These are phyloP conservation scores for Nettapus auritus DNA, from an alignment of 2,113 vertebrate species.

Conservation along the genomic window DNA sequence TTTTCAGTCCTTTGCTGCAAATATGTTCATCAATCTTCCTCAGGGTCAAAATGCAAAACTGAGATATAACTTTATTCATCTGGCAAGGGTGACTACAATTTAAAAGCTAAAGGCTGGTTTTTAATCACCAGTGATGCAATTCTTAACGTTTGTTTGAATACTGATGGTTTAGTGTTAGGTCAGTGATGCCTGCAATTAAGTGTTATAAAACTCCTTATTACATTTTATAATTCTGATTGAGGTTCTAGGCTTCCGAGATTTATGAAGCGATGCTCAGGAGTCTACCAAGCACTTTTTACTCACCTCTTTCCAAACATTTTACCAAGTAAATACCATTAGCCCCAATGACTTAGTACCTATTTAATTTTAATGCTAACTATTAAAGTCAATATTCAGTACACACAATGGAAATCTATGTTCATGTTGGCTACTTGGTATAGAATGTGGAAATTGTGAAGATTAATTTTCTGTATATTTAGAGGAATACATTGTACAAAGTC, in stretches of 20 bases:
- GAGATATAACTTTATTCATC: not conserved
- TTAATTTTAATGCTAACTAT: not conserved
- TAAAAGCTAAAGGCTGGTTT: not conserved
- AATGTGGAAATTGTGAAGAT: not conserved
- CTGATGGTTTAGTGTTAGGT: not conserved
- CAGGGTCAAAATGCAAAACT: not conserved
- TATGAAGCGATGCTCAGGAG: not conserved
- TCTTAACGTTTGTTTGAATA: not conserved
- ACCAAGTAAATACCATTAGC: not conserved
- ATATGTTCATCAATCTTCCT: not conserved
- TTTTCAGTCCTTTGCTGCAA: not conserved
- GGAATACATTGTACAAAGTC: not conserved
- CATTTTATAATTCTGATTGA: not conserved
- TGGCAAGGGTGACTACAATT: not conserved
- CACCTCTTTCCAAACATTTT: not conserved
- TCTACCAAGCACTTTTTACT: not conserved
- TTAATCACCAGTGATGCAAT: not conserved
- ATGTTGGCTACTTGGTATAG: not conserved
- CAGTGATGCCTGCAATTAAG: not conserved
- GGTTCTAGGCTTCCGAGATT: not conserved
- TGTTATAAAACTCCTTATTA: not conserved
- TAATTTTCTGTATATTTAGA: not conserved
- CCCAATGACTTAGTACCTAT: not conserved
- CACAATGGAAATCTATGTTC: not conserved
- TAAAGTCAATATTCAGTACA: not conserved